Base-by-base conservation (phyloP, 2,797 vertebrate genomes). In the Paedocypris micromegethes region DNA sequence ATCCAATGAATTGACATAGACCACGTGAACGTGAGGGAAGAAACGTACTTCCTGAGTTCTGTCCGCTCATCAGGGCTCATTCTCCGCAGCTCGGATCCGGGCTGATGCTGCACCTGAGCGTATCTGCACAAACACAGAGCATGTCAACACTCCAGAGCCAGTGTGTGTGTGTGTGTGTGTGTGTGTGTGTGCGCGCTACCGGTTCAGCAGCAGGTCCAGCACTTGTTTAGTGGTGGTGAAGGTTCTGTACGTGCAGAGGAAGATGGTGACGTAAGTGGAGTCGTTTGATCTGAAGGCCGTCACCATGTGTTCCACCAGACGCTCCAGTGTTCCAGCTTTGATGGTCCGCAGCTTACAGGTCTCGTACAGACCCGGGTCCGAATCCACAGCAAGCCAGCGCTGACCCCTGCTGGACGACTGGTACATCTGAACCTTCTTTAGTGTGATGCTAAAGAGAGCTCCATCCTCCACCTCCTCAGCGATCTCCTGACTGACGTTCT, bases 401-500 rank as follows among this genome's bases (percentile, higher is more conserved):
- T 97, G 96, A 52, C 96, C 94, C 79, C 94, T 98, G 79, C 83
- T 94, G 86, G 91, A 88, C 0, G 92, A 89, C 76, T 94, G 95
- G 75, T 95, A 94, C 45, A 95, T 86, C 88, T 97, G 96, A 79
- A 97, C 92, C 81, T 94, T 97, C 55, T 94, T 91, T 70, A 97
- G 90, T 0, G 96, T 94, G 87, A 98, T 96, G 86, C 94, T 95
- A 86, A 96, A 98, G 86, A 98, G 86, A 47, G 95, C 93, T 0
- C 94, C 95, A 45, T 97, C 94, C 86, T 96, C 93, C 71, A 93
- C 89, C 89, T 98, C 96, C 87, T 98, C 96, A 8, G 94, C 95
- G 0, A 98, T 97, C 93, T 98, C 96, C 92, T 98, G 96, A 63
- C 94, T 95, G 81, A 93, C 94, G 90, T 92, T 98, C 96, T 98